Evolutionary conservation across 2,113 vertebrate species (phyloP).

Genomic region (Cnemophilus loriae): DNA sequence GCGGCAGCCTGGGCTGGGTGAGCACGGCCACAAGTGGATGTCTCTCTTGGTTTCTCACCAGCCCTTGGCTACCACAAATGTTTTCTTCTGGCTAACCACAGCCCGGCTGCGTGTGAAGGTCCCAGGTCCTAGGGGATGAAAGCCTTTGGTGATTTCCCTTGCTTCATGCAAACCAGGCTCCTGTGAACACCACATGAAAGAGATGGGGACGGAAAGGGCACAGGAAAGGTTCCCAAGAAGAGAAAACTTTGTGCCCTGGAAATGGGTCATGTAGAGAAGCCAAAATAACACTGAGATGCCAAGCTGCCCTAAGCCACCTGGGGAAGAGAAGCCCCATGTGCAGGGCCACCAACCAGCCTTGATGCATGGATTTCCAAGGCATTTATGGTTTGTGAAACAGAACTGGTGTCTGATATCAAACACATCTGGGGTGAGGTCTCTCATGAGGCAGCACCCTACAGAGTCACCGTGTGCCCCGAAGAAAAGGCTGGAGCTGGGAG

Average conservation of each 20-base stretch:
- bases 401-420: not conserved
- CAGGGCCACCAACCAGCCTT: not conserved
- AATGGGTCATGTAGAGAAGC: not conserved
- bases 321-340: no score
- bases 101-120: fast-evolving
- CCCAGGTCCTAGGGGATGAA: not conserved
- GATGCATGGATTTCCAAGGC: fast-evolving
- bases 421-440: not conserved
- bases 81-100: conserved; percentile 33
- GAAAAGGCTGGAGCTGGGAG: not conserved
- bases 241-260: not conserved
- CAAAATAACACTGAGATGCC: not conserved
- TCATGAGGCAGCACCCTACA: not conserved
- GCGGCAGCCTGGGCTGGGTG: no score
- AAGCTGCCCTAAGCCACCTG: not conserved
- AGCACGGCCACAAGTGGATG: fast-evolving
- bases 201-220: fast-evolving
- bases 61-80: not conserved
- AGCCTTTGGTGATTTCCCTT: not conserved
- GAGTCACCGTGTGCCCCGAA: fast-evolving
- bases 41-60: not conserved
- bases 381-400: not conserved
- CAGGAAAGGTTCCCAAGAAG: not conserved
- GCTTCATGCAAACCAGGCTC: not conserved
- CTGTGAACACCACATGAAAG: not conserved